phyloP scores from a whole-genome alignment of 2,113 vertebrate species.

The Protobothrops mucrosquamatus region DNA sequence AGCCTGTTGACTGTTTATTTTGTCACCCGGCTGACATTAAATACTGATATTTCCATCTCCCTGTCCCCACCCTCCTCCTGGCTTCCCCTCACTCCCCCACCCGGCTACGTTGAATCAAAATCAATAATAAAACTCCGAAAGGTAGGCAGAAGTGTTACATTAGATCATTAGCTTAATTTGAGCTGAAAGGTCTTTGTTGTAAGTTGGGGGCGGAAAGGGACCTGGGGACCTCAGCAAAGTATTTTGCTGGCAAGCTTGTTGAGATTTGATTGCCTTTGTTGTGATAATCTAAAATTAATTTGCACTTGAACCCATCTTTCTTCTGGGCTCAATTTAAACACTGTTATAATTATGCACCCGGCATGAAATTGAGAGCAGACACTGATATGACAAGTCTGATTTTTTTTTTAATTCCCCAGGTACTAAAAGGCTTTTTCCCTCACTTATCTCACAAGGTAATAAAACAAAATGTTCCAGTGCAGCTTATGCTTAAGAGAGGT shows the following conservation, averaged over 20 bases:
- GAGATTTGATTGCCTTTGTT: constrained; percentile 95
- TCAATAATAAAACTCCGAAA: constrained; percentile 67
- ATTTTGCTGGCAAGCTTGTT: constrained; percentile 86
- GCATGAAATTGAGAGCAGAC: constrained; percentile 90
- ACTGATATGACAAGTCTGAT: constrained; percentile 86
- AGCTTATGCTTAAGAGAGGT: constrained; percentile 86
- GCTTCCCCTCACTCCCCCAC: constrained; percentile 19
- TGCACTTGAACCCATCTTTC: constrained; percentile 99
- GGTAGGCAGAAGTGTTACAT: constrained; percentile 73
- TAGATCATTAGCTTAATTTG: constrained; percentile 87
- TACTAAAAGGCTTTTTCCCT: constrained; percentile 78
- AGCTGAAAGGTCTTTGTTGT: constrained; percentile 85
- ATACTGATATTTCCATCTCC: constrained; percentile 60
- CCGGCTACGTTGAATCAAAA: constrained; percentile 61
- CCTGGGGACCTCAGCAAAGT: constrained; percentile 83
- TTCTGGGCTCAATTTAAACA: constrained; percentile 96
- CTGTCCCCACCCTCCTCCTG: constrained; percentile 53
- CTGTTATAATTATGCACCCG: constrained; percentile 88
- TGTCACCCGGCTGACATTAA: constrained; percentile 69
- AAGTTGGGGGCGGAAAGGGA: constrained; percentile 74
- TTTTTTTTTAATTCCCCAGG: constrained; percentile 91
- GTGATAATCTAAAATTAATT: constrained; percentile 99
- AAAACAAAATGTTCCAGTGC: constrained; percentile 91
- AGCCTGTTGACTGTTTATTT: constrained; percentile 68
- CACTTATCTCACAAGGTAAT: constrained; percentile 94